These are phyloP conservation scores for Odontesthes bonariensis DNA, from an alignment of 2,113 vertebrate species.

Conservation along the genomic window DNA sequence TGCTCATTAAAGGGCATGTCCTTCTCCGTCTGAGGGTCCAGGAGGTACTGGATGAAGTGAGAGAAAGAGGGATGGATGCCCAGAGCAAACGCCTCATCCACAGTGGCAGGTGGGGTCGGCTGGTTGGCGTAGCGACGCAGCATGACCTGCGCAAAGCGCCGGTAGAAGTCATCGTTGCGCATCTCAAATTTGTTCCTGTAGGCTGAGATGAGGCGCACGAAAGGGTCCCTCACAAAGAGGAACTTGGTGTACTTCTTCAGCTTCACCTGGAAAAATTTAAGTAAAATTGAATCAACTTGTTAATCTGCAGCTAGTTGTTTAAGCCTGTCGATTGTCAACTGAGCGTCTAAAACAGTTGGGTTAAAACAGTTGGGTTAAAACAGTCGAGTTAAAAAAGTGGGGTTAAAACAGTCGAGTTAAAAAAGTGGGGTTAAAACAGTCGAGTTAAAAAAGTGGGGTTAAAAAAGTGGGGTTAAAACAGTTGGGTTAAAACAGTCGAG, in stretches of 20 bases:
- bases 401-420: no score
- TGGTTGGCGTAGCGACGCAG: conserved; percentile 89
- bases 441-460: no score
- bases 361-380: no score
- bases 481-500: no score
- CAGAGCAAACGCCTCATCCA: conserved; percentile 87
- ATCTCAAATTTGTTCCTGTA: conserved; percentile 96
- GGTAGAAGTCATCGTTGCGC: conserved; percentile 94
- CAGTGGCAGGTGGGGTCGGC: conserved; percentile 86
- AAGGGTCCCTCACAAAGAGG: conserved; percentile 95
- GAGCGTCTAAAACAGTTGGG: no score
- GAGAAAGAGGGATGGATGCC: conserved; percentile 91
- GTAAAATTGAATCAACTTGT: no score
- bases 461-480: no score
- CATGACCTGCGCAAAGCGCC: conserved; percentile 90
- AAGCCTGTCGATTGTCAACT: no score
- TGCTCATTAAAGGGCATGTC: conserved; percentile 95
- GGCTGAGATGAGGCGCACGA: conserved; percentile 96
- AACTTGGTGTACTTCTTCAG: conserved; percentile 99
- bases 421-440: no score
- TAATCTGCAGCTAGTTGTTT: no score
- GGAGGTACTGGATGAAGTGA: conserved; percentile 94
- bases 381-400: no score
- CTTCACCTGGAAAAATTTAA: conserved; percentile 92
- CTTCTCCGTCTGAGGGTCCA: conserved; percentile 93